phyloP scores from a whole-genome alignment of 2,113 vertebrate species.

The Pitta sordida region DNA sequence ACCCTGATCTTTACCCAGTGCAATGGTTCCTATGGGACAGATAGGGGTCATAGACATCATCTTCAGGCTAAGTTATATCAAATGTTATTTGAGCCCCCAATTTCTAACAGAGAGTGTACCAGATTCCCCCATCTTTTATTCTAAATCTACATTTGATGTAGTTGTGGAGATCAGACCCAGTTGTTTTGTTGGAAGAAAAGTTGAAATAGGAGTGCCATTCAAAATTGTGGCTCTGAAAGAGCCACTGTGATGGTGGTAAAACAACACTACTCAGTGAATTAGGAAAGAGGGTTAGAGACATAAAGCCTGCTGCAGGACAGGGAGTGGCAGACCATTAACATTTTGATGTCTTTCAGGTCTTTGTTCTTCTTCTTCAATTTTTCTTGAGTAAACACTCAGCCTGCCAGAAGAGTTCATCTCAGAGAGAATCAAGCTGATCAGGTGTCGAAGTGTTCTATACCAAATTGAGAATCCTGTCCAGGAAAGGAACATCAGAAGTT shows the following conservation, averaged over 20 bases:
- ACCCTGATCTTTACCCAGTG: not conserved
- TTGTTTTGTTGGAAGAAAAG: not conserved
- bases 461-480: not conserved
- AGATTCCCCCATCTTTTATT: not conserved
- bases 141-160: not conserved
- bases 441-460: not conserved
- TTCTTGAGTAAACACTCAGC: not conserved
- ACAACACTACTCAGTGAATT: not conserved
- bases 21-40: not conserved
- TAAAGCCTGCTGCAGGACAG: not conserved
- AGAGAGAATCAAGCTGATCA: not conserved
- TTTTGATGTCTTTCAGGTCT: not conserved
- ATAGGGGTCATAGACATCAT: not conserved
- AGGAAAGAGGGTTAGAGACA: not conserved
- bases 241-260: not conserved
- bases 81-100: not conserved
- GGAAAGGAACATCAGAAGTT: not conserved
- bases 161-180: not conserved
- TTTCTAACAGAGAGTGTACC: not conserved
- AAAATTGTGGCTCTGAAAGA: not conserved
- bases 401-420: not conserved
- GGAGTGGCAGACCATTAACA: not conserved
- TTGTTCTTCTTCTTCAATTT: not conserved
- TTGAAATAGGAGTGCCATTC: not conserved
- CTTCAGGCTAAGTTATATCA: not conserved